Conservation (phyloP, 2,797 vertebrate genomes). For the Neosilurus hyrtlii region DNA sequence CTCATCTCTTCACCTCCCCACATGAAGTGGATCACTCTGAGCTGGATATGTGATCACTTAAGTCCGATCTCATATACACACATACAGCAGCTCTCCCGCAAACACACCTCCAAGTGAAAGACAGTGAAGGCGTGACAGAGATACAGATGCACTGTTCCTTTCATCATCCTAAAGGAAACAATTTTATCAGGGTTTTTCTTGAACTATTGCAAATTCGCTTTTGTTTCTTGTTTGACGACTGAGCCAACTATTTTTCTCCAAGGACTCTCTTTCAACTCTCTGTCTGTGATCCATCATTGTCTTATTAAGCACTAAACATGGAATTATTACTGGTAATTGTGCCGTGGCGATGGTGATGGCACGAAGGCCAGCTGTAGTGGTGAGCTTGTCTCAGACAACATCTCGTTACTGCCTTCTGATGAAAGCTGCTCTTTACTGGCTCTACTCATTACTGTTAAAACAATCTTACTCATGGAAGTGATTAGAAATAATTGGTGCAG, state of each 20-base stretch:
- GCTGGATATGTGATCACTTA: conserved; percentile 9
- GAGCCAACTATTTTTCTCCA: conserved; percentile 20
- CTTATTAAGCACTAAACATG: conserved; percentile 49
- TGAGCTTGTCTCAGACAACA: conserved; percentile 29
- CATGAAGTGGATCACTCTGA: conserved; percentile 51
- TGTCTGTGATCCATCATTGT: conserved; percentile 45
- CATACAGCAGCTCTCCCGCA: conserved; percentile 1
- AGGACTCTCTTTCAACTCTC: conserved; percentile 44
- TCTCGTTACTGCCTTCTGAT: conserved; percentile 51
- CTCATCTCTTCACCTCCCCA: conserved; percentile 16
- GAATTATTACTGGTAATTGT: conserved; percentile 55
- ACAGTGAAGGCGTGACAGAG: conserved; percentile 8
- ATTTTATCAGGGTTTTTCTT: conserved; percentile 34
- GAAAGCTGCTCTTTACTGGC: conserved; percentile 46
- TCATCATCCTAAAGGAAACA: conserved; percentile 23
- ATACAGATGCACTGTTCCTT: conserved; percentile 38
- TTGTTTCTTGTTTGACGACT: conserved; percentile 32
- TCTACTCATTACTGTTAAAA: conserved; percentile 51
- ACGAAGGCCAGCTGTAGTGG: conserved; percentile 43
- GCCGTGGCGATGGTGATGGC: conserved; percentile 13
- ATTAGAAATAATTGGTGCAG: conserved; percentile 51
- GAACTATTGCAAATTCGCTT: conserved; percentile 22
- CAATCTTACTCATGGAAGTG: conserved; percentile 48
- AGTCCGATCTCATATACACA: conserved; percentile 1
- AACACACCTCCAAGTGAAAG: conserved; percentile 10